phyloP scores from a whole-genome alignment of 2,113 vertebrate genomes.

The Spermophilus dauricus region DNA sequence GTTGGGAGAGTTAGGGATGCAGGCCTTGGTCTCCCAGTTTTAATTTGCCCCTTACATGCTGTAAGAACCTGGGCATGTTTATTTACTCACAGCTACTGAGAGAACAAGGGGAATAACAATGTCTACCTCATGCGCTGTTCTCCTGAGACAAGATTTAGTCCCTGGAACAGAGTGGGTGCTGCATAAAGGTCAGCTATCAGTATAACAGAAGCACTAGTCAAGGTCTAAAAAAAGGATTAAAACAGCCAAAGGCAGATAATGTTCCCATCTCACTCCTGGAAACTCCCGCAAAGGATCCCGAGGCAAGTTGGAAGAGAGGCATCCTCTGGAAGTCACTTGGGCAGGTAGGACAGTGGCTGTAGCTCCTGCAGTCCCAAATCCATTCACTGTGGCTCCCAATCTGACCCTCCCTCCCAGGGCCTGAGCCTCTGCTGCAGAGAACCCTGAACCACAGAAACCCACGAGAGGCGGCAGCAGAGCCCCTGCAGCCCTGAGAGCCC shows the following conservation, averaged over 20 bases:
- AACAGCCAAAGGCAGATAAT: neutral
- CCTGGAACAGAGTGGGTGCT: no score
- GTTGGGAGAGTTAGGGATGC: no score
- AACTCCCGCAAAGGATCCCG: neutral
- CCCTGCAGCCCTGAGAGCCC: neutral
- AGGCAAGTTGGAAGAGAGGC: neutral
- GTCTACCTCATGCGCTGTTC: neutral
- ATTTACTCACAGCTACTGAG: neutral
- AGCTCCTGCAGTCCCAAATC: neutral
- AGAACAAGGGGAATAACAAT: rapidly evolving
- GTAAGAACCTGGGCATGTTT: neutral
- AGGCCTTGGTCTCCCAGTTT: neutral
- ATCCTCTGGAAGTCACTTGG: neutral
- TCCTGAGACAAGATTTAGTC: neutral
- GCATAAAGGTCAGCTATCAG: rapidly evolving
- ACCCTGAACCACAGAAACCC: neutral
- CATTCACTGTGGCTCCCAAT: neutral
- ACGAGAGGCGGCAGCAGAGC: neutral
- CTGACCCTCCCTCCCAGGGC: neutral
- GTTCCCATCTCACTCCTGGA: neutral
- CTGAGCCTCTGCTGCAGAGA: neutral
- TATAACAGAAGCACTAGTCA: neutral
- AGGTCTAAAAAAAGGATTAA: neutral
- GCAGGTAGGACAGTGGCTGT: neutral
- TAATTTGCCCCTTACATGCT: neutral